Conservation (phyloP, 2,797 vertebrate genomes). For the Parambassis ranga region DNA sequence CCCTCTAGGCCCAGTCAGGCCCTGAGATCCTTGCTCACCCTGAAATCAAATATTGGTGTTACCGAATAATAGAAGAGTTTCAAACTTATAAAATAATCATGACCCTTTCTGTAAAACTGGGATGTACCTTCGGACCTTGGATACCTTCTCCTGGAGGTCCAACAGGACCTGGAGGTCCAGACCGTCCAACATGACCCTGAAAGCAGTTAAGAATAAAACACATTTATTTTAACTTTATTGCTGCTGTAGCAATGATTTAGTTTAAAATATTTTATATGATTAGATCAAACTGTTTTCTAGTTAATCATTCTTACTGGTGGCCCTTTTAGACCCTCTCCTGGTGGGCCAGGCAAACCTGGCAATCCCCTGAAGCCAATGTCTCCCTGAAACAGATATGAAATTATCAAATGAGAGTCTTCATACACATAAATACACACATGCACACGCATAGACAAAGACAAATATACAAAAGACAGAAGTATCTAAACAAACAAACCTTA, state of each 20-base stretch:
- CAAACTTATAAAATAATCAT: background rate
- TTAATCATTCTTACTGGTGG: constrained; percentile 79
- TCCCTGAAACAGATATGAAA: constrained; percentile 76
- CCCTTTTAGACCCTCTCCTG: constrained; percentile 88
- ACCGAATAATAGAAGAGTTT: background rate
- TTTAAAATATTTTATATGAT: background rate
- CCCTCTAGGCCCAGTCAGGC: constrained; percentile 89
- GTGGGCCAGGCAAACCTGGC: constrained; percentile 82
- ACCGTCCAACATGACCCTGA: constrained; percentile 85
- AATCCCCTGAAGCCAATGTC: constrained; percentile 88
- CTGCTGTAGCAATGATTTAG: background rate
- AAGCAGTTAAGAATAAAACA: constrained; percentile 33
- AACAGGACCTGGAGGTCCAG: constrained; percentile 80
- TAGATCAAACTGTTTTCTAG: background rate
- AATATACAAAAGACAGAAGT: background rate
- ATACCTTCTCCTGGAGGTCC: constrained; percentile 88
- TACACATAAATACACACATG: background rate
- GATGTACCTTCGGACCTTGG: constrained; percentile 89
- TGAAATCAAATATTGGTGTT: constrained; percentile 59
- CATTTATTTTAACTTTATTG: too few relatives aligned
- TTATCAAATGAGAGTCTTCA: background rate
- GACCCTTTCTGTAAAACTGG: background rate
- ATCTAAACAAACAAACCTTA: constrained; percentile 80
- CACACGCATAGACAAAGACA: background rate
- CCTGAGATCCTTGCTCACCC: constrained; percentile 89